A percentile compares a stretch with the other conserved stretches of the same genome.
These are phyloP conservation scores for Murina feae DNA, from an alignment of 2,113 vertebrate genomes.

Conservation along the genomic window DNA sequence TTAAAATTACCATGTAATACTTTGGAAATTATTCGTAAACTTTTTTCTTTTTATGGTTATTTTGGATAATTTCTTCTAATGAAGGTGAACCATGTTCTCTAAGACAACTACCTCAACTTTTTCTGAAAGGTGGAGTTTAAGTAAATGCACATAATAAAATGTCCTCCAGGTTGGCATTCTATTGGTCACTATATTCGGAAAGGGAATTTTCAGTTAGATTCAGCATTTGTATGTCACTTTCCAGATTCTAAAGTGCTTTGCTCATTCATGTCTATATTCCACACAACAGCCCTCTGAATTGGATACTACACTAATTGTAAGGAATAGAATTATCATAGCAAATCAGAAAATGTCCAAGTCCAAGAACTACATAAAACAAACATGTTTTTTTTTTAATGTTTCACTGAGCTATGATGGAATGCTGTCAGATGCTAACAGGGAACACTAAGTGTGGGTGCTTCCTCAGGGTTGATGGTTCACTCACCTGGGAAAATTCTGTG, in stretches of 20 bases:
- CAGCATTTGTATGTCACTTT: background rate
- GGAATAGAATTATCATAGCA: background rate
- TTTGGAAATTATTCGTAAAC: background rate
- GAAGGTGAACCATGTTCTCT: background rate
- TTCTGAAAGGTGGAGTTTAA: background rate
- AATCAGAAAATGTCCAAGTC: background rate
- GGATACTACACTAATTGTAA: background rate
- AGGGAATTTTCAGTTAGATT: background rate
- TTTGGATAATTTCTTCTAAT: background rate
- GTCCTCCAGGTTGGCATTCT: background rate
- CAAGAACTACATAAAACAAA: background rate
- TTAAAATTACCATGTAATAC: background rate
- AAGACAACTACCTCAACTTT: background rate
- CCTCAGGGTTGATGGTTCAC: background rate
- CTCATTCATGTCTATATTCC: background rate
- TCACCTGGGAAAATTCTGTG: background rate
- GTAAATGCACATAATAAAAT: background rate
- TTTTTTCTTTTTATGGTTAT: background rate
- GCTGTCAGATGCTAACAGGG: background rate
- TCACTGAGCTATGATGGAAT: background rate
- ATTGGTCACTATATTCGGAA: background rate
- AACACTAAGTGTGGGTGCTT: background rate
- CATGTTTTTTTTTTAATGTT: background rate
- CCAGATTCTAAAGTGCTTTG: background rate
- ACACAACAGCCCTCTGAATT: background rate